These are phyloP conservation scores for Platyscapa corneri DNA, from an alignment of 1,140 invertebrate genomes.

Conservation along the genomic window DNA sequence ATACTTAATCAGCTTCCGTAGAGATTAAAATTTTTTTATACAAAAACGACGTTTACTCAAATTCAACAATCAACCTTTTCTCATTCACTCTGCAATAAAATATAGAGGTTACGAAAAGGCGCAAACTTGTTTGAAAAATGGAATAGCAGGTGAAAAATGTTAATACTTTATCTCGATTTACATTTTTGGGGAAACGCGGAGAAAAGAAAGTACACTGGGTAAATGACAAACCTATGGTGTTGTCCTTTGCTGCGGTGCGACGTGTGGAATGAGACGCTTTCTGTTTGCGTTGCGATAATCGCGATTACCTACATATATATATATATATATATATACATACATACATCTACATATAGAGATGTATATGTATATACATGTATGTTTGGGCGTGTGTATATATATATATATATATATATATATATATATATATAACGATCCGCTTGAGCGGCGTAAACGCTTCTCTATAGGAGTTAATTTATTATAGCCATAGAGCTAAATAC, in stretches of 20 bases:
- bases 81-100: background rate
- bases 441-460: slow-evolving; percentile 37
- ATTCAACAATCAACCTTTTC: background rate
- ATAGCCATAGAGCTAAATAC: slow-evolving; percentile 54
- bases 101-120: background rate
- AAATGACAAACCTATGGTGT: background rate
- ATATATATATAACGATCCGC: no score
- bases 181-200: background rate
- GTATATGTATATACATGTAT: no score
- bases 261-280: background rate
- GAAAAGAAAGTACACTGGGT: background rate
- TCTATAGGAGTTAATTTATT: slow-evolving; percentile 65
- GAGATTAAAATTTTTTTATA: background rate
- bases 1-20: background rate
- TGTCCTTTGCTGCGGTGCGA: background rate
- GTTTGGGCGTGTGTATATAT: no score
- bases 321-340: no score
- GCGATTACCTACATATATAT: slow-evolving; percentile 38
- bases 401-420: no score
- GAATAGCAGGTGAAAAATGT: background rate
- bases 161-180: background rate
- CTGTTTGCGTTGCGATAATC: background rate
- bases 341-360: no score
- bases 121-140: slow-evolving; percentile 13
- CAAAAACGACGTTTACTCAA: background rate